phyloP scores from a whole-genome alignment of 2,113 vertebrate genomes.

The Axis porcinus region DNA sequence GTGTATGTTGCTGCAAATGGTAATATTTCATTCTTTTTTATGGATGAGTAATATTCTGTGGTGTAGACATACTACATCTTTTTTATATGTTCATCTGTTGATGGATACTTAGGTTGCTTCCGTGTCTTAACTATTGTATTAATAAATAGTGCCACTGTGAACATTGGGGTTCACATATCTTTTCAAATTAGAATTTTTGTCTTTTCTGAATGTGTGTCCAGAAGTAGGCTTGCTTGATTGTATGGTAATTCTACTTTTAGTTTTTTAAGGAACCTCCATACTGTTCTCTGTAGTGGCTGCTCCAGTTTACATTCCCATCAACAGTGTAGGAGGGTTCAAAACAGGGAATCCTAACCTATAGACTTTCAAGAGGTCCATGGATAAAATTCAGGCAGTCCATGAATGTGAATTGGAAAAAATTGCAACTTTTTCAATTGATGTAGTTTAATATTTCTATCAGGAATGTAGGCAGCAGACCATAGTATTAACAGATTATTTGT shows the following conservation, averaged over 20 bases:
- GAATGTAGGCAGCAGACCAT: neutral
- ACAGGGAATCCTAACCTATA: neutral
- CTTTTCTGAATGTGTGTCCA: neutral
- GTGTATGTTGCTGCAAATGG: neutral
- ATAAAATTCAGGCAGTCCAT: neutral
- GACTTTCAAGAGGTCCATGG: neutral
- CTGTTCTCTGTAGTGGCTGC: neutral
- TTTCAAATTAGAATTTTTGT: neutral
- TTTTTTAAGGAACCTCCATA: neutral
- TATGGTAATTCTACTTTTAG: neutral
- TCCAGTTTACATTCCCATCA: neutral
- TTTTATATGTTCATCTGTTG: neutral
- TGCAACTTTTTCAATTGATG: neutral
- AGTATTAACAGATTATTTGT: neutral
- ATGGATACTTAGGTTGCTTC: neutral
- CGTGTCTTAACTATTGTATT: neutral
- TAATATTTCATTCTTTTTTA: neutral
- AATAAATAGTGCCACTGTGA: neutral
- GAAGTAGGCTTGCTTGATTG: neutral
- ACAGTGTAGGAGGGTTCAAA: neutral
- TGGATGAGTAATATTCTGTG: neutral
- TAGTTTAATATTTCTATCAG: neutral
- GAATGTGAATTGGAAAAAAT: neutral
- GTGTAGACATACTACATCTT: neutral
- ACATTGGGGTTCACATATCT: neutral